phyloP scores from a whole-genome alignment of 2,113 vertebrate genomes.

The Lethenteron reissneri region DNA sequence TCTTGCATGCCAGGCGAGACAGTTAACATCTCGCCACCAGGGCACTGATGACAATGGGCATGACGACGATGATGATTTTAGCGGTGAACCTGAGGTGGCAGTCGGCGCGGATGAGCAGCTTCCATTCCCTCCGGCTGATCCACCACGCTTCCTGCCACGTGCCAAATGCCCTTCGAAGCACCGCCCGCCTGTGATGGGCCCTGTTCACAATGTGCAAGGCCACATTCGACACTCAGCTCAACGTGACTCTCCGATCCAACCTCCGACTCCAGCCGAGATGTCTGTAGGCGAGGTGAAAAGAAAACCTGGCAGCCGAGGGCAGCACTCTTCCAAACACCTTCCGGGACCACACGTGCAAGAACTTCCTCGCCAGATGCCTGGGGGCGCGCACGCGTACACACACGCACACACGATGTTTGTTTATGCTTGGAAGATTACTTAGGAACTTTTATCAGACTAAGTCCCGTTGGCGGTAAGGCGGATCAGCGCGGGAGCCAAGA shows the following conservation, averaged over 20 bases:
- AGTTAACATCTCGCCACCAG: no score
- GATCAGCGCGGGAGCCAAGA: no score
- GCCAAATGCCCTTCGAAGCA: slow-evolving; percentile 27
- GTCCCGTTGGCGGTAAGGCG: no score
- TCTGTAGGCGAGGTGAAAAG: not conserved
- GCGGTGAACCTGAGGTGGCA: slow-evolving; percentile 41
- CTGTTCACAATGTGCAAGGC: slow-evolving; percentile 18
- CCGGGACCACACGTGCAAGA: slow-evolving; percentile 47
- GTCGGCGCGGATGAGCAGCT: slow-evolving; percentile 36
- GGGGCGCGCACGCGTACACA: no score
- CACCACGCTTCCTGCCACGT: slow-evolving; percentile 61
- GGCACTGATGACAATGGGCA: no score
- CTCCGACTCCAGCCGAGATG: not conserved
- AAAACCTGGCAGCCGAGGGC: slow-evolving; percentile 47
- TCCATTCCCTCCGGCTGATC: slow-evolving; percentile 36
- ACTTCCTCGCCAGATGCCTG: slow-evolving; percentile 57
- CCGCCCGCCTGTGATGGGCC: slow-evolving; percentile 20
- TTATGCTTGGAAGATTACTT: no score
- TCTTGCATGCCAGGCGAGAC: no score
- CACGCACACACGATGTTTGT: no score
- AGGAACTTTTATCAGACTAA: no score
- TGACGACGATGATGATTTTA: no score
- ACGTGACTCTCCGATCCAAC: not conserved
- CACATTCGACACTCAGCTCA: not conserved
- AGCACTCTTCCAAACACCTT: slow-evolving; percentile 49